Evolutionary conservation across 2,888 invertebrate genomes (phyloP), one percentile per base, ranked within the genome.

Genomic region (Folsomia candida): DNA sequence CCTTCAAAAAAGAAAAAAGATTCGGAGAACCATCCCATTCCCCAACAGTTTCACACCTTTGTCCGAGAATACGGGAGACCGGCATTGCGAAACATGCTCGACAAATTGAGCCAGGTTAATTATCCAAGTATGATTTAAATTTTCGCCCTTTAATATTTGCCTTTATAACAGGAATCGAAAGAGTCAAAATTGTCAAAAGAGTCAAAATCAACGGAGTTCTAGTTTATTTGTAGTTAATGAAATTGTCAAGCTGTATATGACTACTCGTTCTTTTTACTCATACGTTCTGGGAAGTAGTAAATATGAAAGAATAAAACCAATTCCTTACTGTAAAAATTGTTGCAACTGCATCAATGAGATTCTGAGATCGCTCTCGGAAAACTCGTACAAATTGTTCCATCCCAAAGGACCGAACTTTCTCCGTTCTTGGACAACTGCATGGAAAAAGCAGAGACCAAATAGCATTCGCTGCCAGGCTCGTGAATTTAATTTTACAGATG

Each of bases 331-430:
- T n/a, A n/a, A n/a, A n/a, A n/a, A n/a, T n/a, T n/a, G n/a, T 57
- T 57, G 57, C 37, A 37, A 37, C 29, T 94, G 85, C 28, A 94
- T 83, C 59, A 92, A 86, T 79, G 91, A 91, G 75, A 94, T 93
- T 68, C 89, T 85, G 9, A 97, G 86, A 84, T 97, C 96, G 14
- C 94, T 94, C 83, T 96, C 96, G 81, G 96, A 95, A 83, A 97
- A 97, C 83, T 94, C 95, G 82, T 97, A 97, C 14, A 93, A 91
- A 73, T 95, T 94, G 82, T 97, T 97, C 95, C 96, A 97, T 0
- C 97, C 97, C 0, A 96, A 86, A 0, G 96, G 91, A 0, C 96
- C 96, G 83, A 94, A 97, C 78, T 92, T 92, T n/a, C 91, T 86
- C 47, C 97, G 84, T 83, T 97, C 97, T 84, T 96, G 96, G 2